Conservation (phyloP, 2,888 invertebrate species). For the Heteromyza rotundicornis region DNA sequence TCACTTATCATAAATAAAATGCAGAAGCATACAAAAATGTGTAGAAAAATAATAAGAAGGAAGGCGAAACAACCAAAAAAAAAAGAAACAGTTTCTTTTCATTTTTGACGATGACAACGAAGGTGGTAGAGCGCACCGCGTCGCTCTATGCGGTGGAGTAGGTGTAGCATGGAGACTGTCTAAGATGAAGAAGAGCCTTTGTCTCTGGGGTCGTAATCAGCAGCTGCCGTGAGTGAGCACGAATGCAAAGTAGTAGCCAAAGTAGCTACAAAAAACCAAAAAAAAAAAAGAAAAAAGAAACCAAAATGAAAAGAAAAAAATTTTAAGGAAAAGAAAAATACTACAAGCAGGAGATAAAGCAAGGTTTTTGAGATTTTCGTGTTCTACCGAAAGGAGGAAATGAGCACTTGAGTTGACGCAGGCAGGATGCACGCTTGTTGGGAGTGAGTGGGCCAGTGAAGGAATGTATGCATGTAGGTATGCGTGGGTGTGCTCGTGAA, state of each 20-base stretch:
- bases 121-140: neutral
- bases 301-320: neutral
- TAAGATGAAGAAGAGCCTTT: too few species aligned
- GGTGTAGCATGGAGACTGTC: neutral
- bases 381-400: neutral
- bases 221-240: conserved; percentile 1
- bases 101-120: too few species aligned
- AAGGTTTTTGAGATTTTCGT: neutral
- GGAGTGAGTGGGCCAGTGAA: too few species aligned
- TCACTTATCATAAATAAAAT: neutral
- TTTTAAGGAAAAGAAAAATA: neutral
- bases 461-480: too few species aligned
- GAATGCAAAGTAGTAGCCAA: neutral
- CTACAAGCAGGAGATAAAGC: conserved; percentile 1
- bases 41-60: neutral
- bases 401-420: neutral
- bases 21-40: neutral
- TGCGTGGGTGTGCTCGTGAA: too few species aligned
- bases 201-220: conserved; percentile 5
- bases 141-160: neutral
- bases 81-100: neutral
- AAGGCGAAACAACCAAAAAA: neutral
- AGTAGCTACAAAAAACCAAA: neutral
- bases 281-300: neutral
- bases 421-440: too few species aligned